Conservation (phyloP, 2,888 invertebrate genomes). For the Stramonita haemastoma region DNA sequence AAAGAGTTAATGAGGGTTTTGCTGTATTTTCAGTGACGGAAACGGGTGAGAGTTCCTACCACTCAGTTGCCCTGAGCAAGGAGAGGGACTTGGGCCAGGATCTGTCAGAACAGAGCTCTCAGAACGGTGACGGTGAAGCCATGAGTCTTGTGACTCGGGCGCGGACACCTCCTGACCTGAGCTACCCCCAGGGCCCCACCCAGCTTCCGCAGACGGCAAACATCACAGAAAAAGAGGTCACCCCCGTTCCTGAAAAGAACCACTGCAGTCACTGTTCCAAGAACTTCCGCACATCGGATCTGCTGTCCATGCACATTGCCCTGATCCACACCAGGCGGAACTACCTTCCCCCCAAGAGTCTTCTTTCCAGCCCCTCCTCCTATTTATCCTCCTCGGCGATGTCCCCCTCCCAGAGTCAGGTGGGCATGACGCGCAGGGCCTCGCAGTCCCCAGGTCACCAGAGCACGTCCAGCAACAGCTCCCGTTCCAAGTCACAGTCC, state of each 20-base stretch:
- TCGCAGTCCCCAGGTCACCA: conserved; percentile 41
- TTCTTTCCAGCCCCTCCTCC: conserved; percentile 18
- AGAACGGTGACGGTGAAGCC: conserved; percentile 42
- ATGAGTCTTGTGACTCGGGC: conserved; percentile 41
- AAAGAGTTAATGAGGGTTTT: conserved; percentile 43
- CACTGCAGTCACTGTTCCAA: conserved; percentile 37
- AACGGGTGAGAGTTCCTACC: conserved; percentile 37
- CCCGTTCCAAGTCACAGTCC: conserved; percentile 38
- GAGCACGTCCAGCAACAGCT: conserved; percentile 39
- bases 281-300: conserved; percentile 36
- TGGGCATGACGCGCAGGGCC: neutral
- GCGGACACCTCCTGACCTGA: conserved; percentile 32
- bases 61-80: conserved; percentile 20
- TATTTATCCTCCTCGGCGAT: conserved; percentile 14
- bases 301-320: conserved; percentile 39
- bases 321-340: conserved; percentile 30
- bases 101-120: conserved; percentile 38
- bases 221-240: conserved; percentile 9
- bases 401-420: conserved; percentile 20
- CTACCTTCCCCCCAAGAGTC: conserved; percentile 26
- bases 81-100: conserved; percentile 32
- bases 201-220: conserved; percentile 41
- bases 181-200: conserved; percentile 39
- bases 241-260: conserved; percentile 27
- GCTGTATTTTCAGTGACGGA: conserved; percentile 45